Conservation (phyloP, 2,797 vertebrate species). For the Clarias pachynema region DNA sequence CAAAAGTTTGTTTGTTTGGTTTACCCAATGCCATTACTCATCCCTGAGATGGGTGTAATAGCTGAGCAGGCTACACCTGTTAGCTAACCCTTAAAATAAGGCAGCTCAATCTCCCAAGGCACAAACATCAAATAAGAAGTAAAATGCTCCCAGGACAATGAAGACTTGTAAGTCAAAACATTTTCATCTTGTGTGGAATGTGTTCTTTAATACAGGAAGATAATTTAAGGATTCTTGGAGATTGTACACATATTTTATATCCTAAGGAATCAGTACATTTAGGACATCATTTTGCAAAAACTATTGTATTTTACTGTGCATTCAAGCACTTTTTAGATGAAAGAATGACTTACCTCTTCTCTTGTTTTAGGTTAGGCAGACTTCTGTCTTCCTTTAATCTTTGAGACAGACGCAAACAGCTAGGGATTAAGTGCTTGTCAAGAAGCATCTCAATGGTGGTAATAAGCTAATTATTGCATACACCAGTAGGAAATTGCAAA, state of each 20-base stretch:
- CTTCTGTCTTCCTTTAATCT: slow-evolving; percentile 17
- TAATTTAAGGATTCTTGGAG: not conserved
- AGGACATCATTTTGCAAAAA: not conserved
- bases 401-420: slow-evolving; percentile 34
- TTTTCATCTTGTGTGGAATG: not conserved
- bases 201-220: not conserved
- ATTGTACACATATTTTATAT: not conserved
- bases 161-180: not conserved
- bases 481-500: slow-evolving; percentile 29
- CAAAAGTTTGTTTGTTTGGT: slow-evolving; percentile 21
- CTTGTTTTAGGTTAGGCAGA: slow-evolving; percentile 3
- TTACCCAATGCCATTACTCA: slow-evolving; percentile 22
- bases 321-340: not conserved
- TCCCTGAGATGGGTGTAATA: not conserved
- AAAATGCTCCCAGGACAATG: not conserved
- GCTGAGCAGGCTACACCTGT: not conserved
- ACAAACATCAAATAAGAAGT: not conserved
- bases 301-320: not conserved
- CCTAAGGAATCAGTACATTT: not conserved
- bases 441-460: slow-evolving; percentile 28
- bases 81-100: not conserved
- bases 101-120: not conserved
- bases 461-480: slow-evolving; percentile 30
- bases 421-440: slow-evolving; percentile 36
- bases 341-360: slow-evolving; percentile 4